A percentile compares a stretch with the other conserved stretches of the same genome.
These are phyloP conservation scores for Lamproptera curius DNA, from an alignment of 2,888 invertebrate species.

Conservation along the genomic window DNA sequence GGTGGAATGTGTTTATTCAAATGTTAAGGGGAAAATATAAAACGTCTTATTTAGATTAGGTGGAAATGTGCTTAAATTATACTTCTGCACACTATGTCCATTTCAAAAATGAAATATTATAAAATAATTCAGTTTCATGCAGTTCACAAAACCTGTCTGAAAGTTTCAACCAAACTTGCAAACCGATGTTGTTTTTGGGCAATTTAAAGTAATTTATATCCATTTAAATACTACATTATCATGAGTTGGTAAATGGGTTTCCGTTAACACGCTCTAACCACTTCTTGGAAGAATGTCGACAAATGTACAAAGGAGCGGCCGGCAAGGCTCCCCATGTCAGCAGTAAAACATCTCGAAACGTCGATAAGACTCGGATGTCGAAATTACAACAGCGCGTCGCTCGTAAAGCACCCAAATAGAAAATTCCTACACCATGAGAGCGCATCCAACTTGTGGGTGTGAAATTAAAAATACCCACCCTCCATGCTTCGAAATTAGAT, in stretches of 20 bases:
- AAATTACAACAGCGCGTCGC: conserved; percentile 20
- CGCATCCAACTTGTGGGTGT: conserved; percentile 47
- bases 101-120: neutral
- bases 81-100: neutral
- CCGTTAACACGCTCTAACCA: neutral
- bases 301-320: neutral
- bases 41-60: no score
- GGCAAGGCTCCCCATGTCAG: neutral
- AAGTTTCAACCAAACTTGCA: no score
- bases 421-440: conserved; percentile 54
- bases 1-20: no score
- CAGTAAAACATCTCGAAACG: conserved; percentile 2
- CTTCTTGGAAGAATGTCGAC: neutral
- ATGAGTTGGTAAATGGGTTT: neutral
- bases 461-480: conserved; percentile 66
- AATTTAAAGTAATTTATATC: neutral
- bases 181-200: no score
- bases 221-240: neutral
- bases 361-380: conserved; percentile 28
- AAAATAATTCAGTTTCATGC: neutral
- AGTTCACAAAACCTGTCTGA: no score
- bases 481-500: conserved; percentile 50
- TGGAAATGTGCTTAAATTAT: no score
- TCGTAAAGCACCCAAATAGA: conserved; percentile 49
- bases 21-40: no score